Evolutionary conservation across 2,797 vertebrate species (phyloP).

Genomic region (Sebastes steindachneri): DNA sequence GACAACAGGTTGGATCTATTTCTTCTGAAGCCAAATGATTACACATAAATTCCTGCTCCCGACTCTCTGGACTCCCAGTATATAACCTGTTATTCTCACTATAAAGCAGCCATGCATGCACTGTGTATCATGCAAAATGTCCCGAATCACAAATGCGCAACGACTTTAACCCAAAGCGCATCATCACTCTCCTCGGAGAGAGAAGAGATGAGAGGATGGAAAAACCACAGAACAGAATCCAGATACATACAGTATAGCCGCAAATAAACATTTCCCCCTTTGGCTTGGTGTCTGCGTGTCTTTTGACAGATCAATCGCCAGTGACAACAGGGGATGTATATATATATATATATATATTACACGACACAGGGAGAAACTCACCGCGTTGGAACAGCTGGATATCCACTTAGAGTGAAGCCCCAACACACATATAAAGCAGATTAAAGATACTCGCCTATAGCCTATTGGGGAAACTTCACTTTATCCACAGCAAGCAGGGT

Average conservation of each 20-base stretch:
- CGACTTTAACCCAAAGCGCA: constrained; percentile 62
- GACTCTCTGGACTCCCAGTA: neutral
- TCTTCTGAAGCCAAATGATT: constrained; percentile 4
- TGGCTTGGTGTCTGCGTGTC: neutral
- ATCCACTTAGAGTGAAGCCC: constrained; percentile 74
- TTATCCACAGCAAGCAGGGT: constrained; percentile 60
- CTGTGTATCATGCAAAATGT: constrained; percentile 43
- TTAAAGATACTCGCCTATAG: constrained; percentile 47
- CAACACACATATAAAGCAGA: constrained; percentile 46
- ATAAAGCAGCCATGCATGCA: constrained; percentile 20
- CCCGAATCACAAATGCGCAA: constrained; percentile 64
- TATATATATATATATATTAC: neutral
- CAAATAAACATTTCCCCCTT: neutral
- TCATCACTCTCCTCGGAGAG: constrained; percentile 14
- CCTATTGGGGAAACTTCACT: constrained; percentile 72
- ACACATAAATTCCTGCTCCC: neutral
- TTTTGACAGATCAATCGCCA: constrained; percentile 6
- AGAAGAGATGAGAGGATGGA: neutral
- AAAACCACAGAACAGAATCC: constrained; percentile 31
- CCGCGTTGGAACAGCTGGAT: constrained; percentile 73
- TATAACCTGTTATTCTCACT: neutral
- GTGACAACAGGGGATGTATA: neutral
- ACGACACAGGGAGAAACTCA: constrained; percentile 70
- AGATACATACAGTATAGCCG: neutral
- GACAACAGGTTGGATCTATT: constrained; percentile 79